Conservation (phyloP, 2,113 vertebrate genomes). For the Chionis minor region DNA sequence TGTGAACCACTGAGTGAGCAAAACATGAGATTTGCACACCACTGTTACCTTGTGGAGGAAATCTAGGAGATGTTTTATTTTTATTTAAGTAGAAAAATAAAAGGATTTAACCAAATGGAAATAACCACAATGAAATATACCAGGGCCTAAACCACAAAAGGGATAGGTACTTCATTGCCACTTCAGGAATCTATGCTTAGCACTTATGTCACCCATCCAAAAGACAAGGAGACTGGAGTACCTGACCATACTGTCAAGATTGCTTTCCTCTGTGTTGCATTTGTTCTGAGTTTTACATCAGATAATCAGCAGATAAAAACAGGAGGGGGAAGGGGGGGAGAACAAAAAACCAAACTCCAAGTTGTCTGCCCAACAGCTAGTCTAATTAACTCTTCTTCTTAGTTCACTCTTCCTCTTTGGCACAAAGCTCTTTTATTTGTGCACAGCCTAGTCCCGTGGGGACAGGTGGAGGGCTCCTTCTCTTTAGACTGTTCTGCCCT, state of each 20-base stretch:
- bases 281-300: neutral
- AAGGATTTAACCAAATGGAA: neutral
- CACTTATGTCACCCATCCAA: neutral
- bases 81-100: neutral
- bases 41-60: neutral
- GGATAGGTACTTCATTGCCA: neutral
- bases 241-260: rapidly evolving
- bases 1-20: neutral
- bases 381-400: neutral
- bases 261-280: neutral
- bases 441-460: neutral
- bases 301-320: neutral
- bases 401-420: neutral
- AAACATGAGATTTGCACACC: neutral
- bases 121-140: neutral
- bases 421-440: neutral
- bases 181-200: neutral
- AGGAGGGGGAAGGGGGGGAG: rapidly evolving
- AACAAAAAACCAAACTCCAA: rapidly evolving
- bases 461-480: neutral
- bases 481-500: neutral
- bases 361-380: neutral
- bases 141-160: neutral
- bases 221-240: neutral
- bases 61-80: neutral